Base-by-base conservation (phyloP, 92 coral and sea anemone species). In the Porites divaricata region DNA sequence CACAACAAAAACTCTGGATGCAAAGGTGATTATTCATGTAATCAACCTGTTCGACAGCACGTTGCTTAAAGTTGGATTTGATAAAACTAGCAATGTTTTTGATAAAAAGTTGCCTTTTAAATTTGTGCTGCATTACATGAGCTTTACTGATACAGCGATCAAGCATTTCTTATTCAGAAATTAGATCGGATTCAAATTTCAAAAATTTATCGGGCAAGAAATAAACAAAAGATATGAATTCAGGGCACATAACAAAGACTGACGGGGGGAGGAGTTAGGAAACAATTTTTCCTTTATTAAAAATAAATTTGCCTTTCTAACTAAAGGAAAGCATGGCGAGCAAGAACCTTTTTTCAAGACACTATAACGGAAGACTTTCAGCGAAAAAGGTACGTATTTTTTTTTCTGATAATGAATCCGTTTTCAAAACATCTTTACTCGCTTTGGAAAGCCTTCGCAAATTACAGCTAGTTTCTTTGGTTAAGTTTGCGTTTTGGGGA, bases 261-360 rank as follows among this genome's bases (percentile, higher is more conserved):
- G 6, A 35, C 45, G 45, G 4, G 45, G 45, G 45, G 45, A 35
- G 45, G 45, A 35, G 45, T 3, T 6, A 35, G 45, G 7, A 35
- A 4, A 35, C 45, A 35, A 6, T 35, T 3, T 35, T 35, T 35
- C 45, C 45, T 4, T 35, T 35, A 6, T 35, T 35, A 6, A 72
- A 19, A 3, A 20, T 49, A 19, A 19, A 5, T 73, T 52, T 73
- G 9, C 23, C 22, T 73, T 51, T 2, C 26, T 65, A 15, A 12
- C 73, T 78, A 2, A 1, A 65, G 63, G 41, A 65, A 11, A 78
- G 4, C 16, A 78, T 66, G 83, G 35, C 48, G 56, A 23, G 72
- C 19, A 15, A 35, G 41, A 66, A 54, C 50, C 15, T 45, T 4
- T 45, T 22, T 23, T 50, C 6, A 6, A 15, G 72, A 21, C 28